Conservation (phyloP, 2,113 vertebrate species). For the Urocynchramus pylzowi region DNA sequence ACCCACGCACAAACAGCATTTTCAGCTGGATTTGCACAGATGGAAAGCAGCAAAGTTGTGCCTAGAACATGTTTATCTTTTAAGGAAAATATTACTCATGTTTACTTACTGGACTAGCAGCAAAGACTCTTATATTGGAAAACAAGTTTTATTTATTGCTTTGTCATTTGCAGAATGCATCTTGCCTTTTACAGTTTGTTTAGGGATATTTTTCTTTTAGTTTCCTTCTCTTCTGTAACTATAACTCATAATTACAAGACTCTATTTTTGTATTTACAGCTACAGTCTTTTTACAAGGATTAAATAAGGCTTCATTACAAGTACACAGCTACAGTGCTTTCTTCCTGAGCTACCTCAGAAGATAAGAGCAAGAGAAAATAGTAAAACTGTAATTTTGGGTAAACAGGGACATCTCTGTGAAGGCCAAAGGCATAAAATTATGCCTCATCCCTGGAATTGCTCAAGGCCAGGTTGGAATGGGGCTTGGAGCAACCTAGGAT, state of each 20-base stretch:
- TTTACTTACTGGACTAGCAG: neutral
- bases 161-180: neutral
- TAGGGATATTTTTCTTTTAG: neutral
- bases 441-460: neutral
- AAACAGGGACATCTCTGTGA: neutral
- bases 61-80: neutral
- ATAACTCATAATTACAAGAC: neutral
- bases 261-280: neutral
- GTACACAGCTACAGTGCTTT: neutral
- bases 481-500: neutral
- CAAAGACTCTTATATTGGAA: neutral
- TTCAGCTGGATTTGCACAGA: neutral
- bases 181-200: neutral
- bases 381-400: neutral
- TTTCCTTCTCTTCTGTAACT: neutral
- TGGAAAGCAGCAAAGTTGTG: neutral
- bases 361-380: neutral
- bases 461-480: accelerated
- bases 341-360: neutral
- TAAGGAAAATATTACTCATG: neutral
- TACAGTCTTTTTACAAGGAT: neutral
- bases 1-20: neutral
- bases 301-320: neutral
- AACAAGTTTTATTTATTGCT: neutral
- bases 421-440: neutral